phyloP scores from a whole-genome alignment of 2,888 invertebrate species.

The Cryptocephalus primarius region DNA sequence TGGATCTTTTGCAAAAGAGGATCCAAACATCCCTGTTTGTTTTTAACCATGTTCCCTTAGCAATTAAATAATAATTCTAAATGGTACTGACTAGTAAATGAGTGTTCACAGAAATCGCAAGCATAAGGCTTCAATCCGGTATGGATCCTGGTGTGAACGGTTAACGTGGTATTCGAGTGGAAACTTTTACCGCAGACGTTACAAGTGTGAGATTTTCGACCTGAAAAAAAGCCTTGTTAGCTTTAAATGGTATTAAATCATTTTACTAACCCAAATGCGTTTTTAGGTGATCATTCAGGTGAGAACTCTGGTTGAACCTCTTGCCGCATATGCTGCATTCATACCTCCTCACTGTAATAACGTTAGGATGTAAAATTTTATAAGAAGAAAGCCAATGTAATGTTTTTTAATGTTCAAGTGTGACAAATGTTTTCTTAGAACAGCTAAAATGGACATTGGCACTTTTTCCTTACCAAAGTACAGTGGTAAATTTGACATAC shows the following conservation, averaged over 20 bases:
- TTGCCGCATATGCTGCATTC: conserved; percentile 31
- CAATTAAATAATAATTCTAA: background rate
- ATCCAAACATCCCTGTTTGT: too few species aligned
- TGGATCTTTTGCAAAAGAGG: too few species aligned
- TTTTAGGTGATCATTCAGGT: conserved; percentile 29
- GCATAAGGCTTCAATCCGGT: conserved; percentile 33
- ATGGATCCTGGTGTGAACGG: conserved; percentile 30
- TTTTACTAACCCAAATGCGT: conserved; percentile 27
- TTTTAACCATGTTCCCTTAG: too few species aligned
- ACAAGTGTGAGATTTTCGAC: conserved; percentile 29
- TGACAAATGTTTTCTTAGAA: too few species aligned
- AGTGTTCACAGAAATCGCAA: conserved; percentile 27
- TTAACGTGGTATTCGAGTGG: conserved; percentile 27
- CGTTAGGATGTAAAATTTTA: too few species aligned
- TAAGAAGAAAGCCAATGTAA: too few species aligned
- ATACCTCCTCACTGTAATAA: conserved; percentile 22
- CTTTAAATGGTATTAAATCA: background rate
- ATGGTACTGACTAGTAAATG: conserved; percentile 30
- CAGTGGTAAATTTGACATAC: too few species aligned
- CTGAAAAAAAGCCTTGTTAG: conserved; percentile 12
- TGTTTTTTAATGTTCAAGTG: too few species aligned
- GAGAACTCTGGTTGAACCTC: conserved; percentile 31
- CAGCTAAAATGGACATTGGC: too few species aligned
- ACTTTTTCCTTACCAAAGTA: too few species aligned
- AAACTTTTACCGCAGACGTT: conserved; percentile 31